Base-by-base conservation (phyloP, 2,113 vertebrate genomes). In the Ameiurus melas region DNA sequence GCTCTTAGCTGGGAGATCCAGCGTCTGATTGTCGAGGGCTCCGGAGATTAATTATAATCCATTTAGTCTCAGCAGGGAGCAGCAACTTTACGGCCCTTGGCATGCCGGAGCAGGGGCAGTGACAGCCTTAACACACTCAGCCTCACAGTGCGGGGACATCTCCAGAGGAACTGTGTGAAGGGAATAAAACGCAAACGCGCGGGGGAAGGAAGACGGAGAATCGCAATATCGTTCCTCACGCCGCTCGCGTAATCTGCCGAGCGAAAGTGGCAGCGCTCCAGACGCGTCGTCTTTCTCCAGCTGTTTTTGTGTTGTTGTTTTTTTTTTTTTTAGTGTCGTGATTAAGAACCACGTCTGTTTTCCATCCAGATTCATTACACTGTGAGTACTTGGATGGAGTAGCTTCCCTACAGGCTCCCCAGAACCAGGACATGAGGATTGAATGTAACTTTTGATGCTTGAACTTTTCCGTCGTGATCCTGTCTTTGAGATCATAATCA, bases 31-130 rank as follows among this genome's bases (percentile, higher is more conserved):
- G 90, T 90, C 86, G 57, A 89, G 85, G 73, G 88, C 92, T 92
- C 92, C 51, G 36, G 92, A 94, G 93, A 94, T 94, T 94, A 93
- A 94, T 94, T 94, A 92, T 47, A 36, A 90, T 85, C 90, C 90
- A 87, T 92, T 94, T 83, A 90, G 91, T 89, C 88, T 89, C 91
- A 91, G 91, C 88, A 89, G 89, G 92, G 90, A 93, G 92, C 86
- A 79, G 92, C 90, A 93, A 92, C 92, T 91, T 90, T 91, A 89
- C 91, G 90, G 91, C 92, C 90, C 60, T 89, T 88, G 92, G 93
- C 93, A 86, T 92, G 92, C 93, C 90, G 83, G 90, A 91, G 89
- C 93, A 91, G 91, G 87, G 22, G 16, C 39, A 66, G 66, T 86
- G 78, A 88, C 79, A 80, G 86, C 84, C 88, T 90, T 79, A 79